Percentiles rank a stretch among this genome's conserved stretches.
Conservation (phyloP, 1,140 invertebrate species). For the Mya arenaria region DNA sequence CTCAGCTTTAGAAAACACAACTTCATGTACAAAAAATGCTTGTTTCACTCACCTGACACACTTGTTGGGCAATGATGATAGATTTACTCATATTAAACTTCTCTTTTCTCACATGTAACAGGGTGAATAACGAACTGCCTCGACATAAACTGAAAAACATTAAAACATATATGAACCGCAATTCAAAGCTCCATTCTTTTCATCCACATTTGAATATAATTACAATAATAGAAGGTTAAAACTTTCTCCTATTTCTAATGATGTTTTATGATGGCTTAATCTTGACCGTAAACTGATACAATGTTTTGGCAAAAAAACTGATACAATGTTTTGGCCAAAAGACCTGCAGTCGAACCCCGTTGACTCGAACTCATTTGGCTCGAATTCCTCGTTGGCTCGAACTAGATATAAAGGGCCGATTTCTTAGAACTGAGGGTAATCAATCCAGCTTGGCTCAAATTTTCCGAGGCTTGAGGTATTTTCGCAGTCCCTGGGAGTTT, state of each 20-base stretch:
- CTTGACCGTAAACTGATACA: background rate
- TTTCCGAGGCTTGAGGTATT: too few species aligned
- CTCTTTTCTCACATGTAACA: conserved; percentile 95
- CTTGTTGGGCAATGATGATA: conserved; percentile 96
- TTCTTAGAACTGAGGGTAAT: too few species aligned
- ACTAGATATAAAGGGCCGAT: too few species aligned
- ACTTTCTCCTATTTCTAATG: background rate
- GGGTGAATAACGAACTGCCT: conserved; percentile 96
- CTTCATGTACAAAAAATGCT: too few species aligned
- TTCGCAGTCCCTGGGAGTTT: too few species aligned
- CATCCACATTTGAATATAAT: background rate
- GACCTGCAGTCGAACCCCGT: too few species aligned
- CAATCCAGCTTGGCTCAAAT: too few species aligned
- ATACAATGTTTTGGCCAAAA: too few species aligned
- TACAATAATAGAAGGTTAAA: background rate
- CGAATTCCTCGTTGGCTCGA: too few species aligned
- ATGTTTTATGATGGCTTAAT: background rate
- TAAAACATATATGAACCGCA: background rate
- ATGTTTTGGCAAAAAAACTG: too few species aligned
- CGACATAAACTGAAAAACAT: conserved; percentile 91
- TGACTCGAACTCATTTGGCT: too few species aligned
- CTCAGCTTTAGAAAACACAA: too few species aligned
- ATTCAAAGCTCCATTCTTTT: background rate
- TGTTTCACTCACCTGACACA: conserved; percentile 94
- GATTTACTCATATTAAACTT: conserved; percentile 98